Base-by-base conservation (phyloP, 2,888 invertebrate genomes). In the Congeria kusceri region DNA sequence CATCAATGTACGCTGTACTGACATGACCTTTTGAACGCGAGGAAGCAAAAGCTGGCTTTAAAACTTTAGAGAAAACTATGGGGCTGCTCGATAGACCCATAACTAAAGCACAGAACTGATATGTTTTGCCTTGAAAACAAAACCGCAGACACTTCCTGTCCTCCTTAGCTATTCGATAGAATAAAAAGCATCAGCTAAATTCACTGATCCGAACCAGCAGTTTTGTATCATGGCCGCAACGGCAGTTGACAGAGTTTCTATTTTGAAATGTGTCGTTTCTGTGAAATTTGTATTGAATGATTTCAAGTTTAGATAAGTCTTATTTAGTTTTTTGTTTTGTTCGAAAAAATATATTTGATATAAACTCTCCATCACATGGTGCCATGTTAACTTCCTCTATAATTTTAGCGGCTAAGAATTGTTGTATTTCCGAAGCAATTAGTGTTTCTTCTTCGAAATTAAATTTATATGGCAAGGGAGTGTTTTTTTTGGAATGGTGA, bases 11-110 rank as follows among this genome's bases (percentile, higher is more conserved):
- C 27, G 47, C 69, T 7, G 53, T 20, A 32, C 32, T 63, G n/a
- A 61, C 49, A 28, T 58, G 59, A 3, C 78, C 78, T 44, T 47
- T 15, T 0, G 47, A 15, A n/a, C 78, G 46, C 5, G 73, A 59
- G 15, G 9, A 28, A 11, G 73, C 47, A 53, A 64, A 78, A 11
- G 69, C 78, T 46, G 78, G 73, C 47, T 78, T 78, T 28, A 78
- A 28, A 4, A 74, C 23, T 57, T 73, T 73, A 9, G 78, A 73
- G 29, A 67, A 77, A 2, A 61, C 47, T 0, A 65, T n/a, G 28
- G 77, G 77, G 7, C 56, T n/a, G 3, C 49, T 59, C 1, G 70
- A 28, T 25, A 76, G 29, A 5, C 75, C 75, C 62, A 71, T 75
- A 3, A 69, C 63, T 15, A 70, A 32, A 29, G 53, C 27, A 11